These are phyloP conservation scores for Polyommatus icarus DNA, from an alignment of 2,888 invertebrate genomes.

Conservation along the genomic window DNA sequence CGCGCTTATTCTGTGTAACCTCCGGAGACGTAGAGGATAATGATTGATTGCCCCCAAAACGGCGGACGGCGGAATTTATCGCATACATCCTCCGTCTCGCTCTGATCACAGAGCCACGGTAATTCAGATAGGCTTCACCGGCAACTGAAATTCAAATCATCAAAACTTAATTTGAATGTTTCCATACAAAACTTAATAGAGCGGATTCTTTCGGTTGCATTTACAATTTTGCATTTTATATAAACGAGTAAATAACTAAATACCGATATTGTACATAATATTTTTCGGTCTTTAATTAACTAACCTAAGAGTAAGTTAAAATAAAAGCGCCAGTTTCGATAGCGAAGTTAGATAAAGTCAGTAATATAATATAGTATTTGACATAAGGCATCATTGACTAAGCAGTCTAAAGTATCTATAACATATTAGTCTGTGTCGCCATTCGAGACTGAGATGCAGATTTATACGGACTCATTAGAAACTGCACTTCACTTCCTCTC, in stretches of 20 bases:
- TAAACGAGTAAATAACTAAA: no score
- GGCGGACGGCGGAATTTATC: conserved; percentile 77
- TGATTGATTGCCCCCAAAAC: conserved; percentile 77
- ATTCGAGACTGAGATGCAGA: neutral
- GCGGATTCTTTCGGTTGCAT: no score
- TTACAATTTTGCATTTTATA: no score
- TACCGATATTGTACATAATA: no score
- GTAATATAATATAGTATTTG: no score
- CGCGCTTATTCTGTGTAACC: conserved; percentile 50
- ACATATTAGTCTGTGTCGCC: neutral
- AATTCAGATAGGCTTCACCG: neutral
- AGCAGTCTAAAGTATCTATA: neutral
- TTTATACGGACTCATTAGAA: neutral
- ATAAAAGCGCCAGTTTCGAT: no score
- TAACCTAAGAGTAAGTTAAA: no score
- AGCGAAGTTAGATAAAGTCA: no score
- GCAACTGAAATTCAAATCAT: neutral
- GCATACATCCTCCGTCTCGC: conserved; percentile 67
- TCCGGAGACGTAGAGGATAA: conserved; percentile 61
- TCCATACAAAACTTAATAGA: no score
- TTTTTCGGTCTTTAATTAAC: no score
- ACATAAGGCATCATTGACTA: no score
- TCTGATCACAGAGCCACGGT: conserved; percentile 29
- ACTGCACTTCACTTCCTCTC: neutral
- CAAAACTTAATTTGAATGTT: no score